Percentiles rank a stretch among this genome's conserved stretches.
Evolutionary conservation across 2,113 vertebrate genomes (phyloP).

Genomic region (Hoplias malabaricus): DNA sequence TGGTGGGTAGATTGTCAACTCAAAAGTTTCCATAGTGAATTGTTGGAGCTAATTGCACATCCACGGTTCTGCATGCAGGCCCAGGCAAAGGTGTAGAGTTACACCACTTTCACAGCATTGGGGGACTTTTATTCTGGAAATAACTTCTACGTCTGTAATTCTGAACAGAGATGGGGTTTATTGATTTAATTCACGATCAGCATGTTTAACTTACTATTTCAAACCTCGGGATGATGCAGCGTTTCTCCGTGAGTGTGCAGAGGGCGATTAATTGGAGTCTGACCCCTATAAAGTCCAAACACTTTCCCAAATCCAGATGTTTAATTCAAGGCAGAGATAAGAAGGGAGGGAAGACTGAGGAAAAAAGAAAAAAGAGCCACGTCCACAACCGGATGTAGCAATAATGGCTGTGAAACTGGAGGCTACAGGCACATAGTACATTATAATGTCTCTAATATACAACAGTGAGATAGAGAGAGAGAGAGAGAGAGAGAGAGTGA

Average conservation of each 20-base stretch:
- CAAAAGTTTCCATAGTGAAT: too few species aligned
- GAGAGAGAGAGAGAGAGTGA: neutral
- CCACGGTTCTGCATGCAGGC: too few species aligned
- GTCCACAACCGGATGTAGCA: constrained; percentile 34
- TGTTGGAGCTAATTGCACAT: too few species aligned
- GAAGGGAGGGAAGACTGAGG: neutral
- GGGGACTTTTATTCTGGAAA: too few species aligned
- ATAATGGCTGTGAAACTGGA: neutral
- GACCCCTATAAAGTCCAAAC: neutral
- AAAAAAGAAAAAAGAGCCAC: constrained; percentile 33
- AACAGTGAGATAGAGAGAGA: neutral
- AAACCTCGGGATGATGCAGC: neutral
- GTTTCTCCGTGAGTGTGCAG: neutral
- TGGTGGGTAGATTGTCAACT: too few species aligned
- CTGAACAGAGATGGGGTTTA: too few species aligned
- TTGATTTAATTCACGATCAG: too few species aligned
- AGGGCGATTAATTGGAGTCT: neutral
- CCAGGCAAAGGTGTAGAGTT: too few species aligned
- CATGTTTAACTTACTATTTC: too few species aligned
- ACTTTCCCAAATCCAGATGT: constrained; percentile 17
- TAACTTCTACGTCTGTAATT: too few species aligned
- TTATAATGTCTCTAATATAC: neutral
- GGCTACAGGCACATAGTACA: neutral
- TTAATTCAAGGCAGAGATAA: neutral
- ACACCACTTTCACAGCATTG: too few species aligned